Conservation (phyloP, 2,113 vertebrate genomes). For the Bostrychus sinensis region DNA sequence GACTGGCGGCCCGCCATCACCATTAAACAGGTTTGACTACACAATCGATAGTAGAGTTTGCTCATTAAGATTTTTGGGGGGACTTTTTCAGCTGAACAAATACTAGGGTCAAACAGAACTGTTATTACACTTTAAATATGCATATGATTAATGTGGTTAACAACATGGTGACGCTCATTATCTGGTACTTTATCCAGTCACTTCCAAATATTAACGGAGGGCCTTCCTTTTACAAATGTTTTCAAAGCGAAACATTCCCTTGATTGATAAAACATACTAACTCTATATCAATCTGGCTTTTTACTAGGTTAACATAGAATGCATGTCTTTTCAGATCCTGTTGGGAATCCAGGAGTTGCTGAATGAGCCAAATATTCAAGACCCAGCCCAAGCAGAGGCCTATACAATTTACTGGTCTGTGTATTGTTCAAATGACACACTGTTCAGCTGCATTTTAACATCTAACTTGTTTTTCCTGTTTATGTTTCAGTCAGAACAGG, state of each 20-base stretch:
- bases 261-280: no score
- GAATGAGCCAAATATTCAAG: conserved; percentile 83
- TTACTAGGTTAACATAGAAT: no score
- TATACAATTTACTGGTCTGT: conserved; percentile 83
- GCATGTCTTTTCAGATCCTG: conserved; percentile 75
- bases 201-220: no score
- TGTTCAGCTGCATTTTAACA: background rate
- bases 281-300: no score
- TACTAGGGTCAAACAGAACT: background rate
- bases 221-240: no score
- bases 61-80: no score
- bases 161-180: no score
- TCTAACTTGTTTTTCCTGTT: background rate
- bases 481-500: conserved; percentile 80
- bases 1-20: conserved; percentile 99
- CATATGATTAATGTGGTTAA: no score
- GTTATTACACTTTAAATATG: no score
- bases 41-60: no score
- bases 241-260: no score
- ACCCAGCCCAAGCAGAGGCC: conserved; percentile 82
- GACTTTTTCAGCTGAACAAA: background rate
- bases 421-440: background rate
- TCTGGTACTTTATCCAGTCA: no score
- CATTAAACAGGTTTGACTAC: conserved; percentile 90
- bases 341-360: conserved; percentile 83